These are phyloP conservation scores for Cryptoblepharus egeriae DNA, from an alignment of 2,797 vertebrate genomes.

Conservation along the genomic window DNA sequence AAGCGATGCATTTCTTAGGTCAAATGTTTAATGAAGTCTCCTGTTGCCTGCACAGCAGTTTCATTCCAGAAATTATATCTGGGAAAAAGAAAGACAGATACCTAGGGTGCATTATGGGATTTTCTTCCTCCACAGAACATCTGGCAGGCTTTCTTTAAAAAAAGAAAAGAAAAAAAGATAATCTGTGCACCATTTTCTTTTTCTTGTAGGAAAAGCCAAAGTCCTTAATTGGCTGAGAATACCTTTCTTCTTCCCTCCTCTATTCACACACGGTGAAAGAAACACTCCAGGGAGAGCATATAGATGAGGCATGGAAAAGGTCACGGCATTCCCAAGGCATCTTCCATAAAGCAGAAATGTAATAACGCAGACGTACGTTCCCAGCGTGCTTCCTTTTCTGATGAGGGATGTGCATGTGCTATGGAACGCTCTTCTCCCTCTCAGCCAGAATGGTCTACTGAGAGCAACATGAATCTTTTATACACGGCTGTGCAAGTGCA, in stretches of 20 bases:
- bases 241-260: not conserved
- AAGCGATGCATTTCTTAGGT: conserved; percentile 22
- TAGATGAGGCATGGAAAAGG: conserved; percentile 61
- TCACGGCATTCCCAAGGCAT: conserved; percentile 54
- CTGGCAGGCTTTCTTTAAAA: conserved; percentile 52
- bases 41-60: conserved; percentile 22
- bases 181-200: conserved; percentile 52
- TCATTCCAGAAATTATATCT: conserved; percentile 16
- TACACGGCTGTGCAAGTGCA: not conserved
- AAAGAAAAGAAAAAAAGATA: conserved; percentile 45
- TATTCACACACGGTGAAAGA: conserved; percentile 14
- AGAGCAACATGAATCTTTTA: conserved; percentile 12
- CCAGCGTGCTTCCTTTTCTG: not conserved
- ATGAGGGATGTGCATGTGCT: not conserved
- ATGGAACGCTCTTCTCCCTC: not conserved
- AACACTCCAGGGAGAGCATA: conserved; percentile 57
- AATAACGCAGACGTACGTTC: conserved; percentile 11
- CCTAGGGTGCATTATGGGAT: conserved; percentile 15
- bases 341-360: conserved; percentile 48
- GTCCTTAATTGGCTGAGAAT: conserved; percentile 67
- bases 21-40: conserved; percentile 37
- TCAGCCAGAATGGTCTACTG: not conserved
- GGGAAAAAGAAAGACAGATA: not conserved
- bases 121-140: conserved; percentile 39
- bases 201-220: conserved; percentile 54